Base-by-base conservation (phyloP, 2,113 vertebrate genomes). In the Bettongia penicillata region DNA sequence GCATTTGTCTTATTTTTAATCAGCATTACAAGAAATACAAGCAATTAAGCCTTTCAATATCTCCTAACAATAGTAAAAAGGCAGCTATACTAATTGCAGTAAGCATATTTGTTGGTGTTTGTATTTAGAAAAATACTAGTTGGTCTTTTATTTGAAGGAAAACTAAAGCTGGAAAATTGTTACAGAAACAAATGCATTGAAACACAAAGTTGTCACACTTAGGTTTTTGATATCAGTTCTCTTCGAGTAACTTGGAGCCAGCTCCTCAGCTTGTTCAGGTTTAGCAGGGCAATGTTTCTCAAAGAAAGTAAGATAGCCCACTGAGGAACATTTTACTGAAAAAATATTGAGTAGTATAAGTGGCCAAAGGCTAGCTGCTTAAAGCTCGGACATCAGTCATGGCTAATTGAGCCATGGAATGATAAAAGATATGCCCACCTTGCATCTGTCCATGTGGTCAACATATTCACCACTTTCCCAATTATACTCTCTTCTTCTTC, bases 51-150 rank as follows among this genome's bases (percentile, higher is more conserved):
- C 96, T 98, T 97, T 98, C 94, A 97, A 25, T 97, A 96, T 96
- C 96, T 94, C 91, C 90, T 97, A 97, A 98, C 93, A 98, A 98
- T 95, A 97, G 95, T 92, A 95, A 97, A 96, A 98, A 93, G 22
- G 91, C 48, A 96, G 47, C 77, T 97, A 97, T 94, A 93, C 51
- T 97, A 97, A 97, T 92, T 97, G 93, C 96, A 97, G 57, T 61
- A 92, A 95, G 93, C 97, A 95, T 97, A 96, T 96, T 98, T 96
- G 89, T 94, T 97, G 91, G 26, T 89, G 97, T 98, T 97, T 98
- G 95, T 96, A 97, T 97, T 98, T 97, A 98, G 96, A 98, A 97
- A 77, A 97, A 97, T 96, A 97, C 91, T 96, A 95, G 93, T 96
- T 97, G 96, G 89, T 91, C 94, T 98, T 98, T 97, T 97, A 96